phyloP scores from a whole-genome alignment of 2,888 invertebrate species.

The Drosophila tanythrix region DNA sequence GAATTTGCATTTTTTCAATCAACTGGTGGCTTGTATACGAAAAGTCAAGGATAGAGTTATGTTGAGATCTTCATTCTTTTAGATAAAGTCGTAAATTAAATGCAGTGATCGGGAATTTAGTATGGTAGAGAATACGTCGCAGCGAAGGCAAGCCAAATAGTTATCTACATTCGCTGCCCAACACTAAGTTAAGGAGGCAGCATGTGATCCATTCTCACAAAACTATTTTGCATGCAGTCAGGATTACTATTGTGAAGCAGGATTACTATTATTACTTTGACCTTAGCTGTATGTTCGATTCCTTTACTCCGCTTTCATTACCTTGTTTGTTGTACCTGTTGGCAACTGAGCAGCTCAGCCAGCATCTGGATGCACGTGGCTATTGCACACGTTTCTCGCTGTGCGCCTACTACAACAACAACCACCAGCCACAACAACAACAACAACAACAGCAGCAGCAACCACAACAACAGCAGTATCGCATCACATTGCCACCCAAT shows the following conservation, averaged over 20 bases:
- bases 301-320: slow-evolving; percentile 24
- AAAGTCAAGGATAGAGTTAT: too few species aligned
- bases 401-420: slow-evolving; percentile 84
- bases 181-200: background rate
- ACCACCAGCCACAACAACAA: slow-evolving; percentile 23
- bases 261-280: background rate
- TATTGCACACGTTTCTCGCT: slow-evolving; percentile 87
- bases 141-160: background rate
- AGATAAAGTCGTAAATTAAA: too few species aligned
- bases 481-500: slow-evolving; percentile 88
- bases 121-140: too few species aligned
- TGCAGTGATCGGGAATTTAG: too few species aligned
- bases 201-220: background rate
- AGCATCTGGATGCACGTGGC: slow-evolving; percentile 86
- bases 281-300: background rate
- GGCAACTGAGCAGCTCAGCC: slow-evolving; percentile 68
- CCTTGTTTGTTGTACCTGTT: slow-evolving; percentile 35
- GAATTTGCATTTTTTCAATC: too few species aligned
- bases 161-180: background rate
- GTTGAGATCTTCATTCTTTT: too few species aligned
- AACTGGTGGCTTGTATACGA: too few species aligned
- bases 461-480: slow-evolving; percentile 10
- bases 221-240: background rate
- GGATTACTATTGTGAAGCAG: background rate
- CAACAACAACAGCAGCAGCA: slow-evolving; percentile 10